A percentile compares a stretch with the other conserved stretches of the same genome.
phyloP scores from a whole-genome alignment of 2,797 vertebrate genomes.

The Saxicola maurus region DNA sequence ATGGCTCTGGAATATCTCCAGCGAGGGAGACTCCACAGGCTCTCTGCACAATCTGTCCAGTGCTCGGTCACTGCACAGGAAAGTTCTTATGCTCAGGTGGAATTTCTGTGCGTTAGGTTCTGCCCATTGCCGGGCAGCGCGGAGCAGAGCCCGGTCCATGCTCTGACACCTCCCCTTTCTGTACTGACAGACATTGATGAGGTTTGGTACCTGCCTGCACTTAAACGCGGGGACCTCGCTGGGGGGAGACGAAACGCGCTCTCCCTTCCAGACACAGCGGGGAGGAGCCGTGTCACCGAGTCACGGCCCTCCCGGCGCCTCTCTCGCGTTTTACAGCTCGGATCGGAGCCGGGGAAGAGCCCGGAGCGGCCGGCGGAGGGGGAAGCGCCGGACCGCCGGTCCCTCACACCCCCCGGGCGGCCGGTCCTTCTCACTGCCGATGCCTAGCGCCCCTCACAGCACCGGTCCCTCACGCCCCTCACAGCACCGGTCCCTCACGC shows the following conservation, averaged over 20 bases:
- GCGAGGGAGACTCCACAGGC: not conserved
- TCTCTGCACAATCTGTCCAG: not conserved
- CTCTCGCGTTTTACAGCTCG: not conserved
- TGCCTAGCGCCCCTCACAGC: too few relatives aligned
- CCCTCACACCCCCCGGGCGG: not conserved
- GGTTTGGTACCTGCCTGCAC: not conserved
- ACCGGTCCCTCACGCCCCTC: not conserved
- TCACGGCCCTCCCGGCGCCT: not conserved
- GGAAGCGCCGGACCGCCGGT: too few relatives aligned
- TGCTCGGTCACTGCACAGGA: rapidly evolving
- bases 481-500: not conserved
- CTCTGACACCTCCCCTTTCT: not conserved
- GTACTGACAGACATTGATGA: rapidly evolving
- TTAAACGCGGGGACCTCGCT: not conserved
- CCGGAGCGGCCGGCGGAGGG: not conserved
- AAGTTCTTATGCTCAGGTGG: not conserved
- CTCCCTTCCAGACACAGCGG: not conserved
- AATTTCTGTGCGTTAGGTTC: not conserved
- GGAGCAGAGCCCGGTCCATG: not conserved
- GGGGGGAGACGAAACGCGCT: not conserved
- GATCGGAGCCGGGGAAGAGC: not conserved
- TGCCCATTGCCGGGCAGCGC: not conserved
- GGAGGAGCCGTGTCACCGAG: not conserved
- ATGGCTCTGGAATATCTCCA: not conserved
- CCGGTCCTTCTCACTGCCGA: not conserved